These are phyloP conservation scores for Tetraneura akinire DNA, from an alignment of 1,140 invertebrate species.

Conservation along the genomic window DNA sequence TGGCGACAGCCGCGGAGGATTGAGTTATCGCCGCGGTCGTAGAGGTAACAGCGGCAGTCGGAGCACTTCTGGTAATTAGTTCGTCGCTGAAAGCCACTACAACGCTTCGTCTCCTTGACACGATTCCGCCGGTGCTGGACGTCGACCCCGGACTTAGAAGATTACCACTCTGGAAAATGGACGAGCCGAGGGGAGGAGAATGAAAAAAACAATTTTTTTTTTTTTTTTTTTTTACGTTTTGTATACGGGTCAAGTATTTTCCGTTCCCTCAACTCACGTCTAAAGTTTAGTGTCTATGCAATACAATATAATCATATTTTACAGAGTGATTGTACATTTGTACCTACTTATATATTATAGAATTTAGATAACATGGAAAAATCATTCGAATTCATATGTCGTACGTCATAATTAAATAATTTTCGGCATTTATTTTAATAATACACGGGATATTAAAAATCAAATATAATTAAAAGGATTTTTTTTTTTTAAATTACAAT, in stretches of 20 bases:
- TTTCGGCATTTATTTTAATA: no score
- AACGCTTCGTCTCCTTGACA: slow-evolving; percentile 45
- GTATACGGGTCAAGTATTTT: not conserved
- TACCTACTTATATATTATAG: no score
- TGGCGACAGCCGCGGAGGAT: not conserved
- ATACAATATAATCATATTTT: no score
- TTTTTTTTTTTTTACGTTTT: not conserved
- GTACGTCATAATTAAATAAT: no score
- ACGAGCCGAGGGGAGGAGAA: not conserved
- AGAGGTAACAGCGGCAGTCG: slow-evolving; percentile 55
- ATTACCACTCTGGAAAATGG: slow-evolving; percentile 53
- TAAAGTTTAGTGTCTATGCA: not conserved
- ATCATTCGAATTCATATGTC: no score
- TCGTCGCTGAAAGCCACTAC: slow-evolving; percentile 56
- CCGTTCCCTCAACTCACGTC: not conserved
- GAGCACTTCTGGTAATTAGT: slow-evolving; percentile 58
- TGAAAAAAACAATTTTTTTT: not conserved
- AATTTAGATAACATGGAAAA: no score
- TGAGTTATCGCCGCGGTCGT: slow-evolving; percentile 2
- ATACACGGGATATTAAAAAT: no score
- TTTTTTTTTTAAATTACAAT: no score
- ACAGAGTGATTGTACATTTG: no score
- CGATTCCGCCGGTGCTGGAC: slow-evolving; percentile 59
- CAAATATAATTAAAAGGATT: no score
- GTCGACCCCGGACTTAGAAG: slow-evolving; percentile 56